Percentiles rank a stretch among this genome's conserved stretches.
Evolutionary conservation across 1,140 invertebrate genomes (phyloP).

Genomic region (Temnothorax nylanderi): DNA sequence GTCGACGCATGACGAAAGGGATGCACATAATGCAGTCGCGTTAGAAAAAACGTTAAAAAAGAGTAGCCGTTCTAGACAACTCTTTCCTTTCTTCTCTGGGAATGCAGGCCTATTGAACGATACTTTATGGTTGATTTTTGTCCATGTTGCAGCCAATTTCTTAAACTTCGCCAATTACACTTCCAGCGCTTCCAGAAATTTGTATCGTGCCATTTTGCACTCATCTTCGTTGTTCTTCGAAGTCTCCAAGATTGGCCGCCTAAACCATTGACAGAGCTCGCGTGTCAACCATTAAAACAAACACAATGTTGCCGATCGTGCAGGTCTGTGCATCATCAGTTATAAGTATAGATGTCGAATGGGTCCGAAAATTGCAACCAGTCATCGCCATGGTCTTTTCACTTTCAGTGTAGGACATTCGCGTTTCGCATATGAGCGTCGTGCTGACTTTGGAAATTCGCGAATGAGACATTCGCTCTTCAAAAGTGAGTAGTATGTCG

Average conservation of each 20-base stretch:
- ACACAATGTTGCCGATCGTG: constrained; percentile 44
- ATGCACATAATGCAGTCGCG: neutral
- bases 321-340: constrained; percentile 21
- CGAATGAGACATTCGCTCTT: no score
- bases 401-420: constrained; percentile 53
- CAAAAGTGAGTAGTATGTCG: neutral
- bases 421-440: constrained; percentile 27
- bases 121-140: constrained; percentile 7
- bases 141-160: constrained; percentile 4
- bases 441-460: neutral
- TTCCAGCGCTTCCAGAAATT: constrained; percentile 39
- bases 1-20: neutral
- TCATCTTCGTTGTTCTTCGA: constrained; percentile 30
- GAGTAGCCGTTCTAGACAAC: neutral
- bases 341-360: constrained; percentile 37
- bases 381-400: constrained; percentile 36
- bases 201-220: constrained; percentile 18
- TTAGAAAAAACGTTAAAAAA: neutral
- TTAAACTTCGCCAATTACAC: constrained; percentile 43
- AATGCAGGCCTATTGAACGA: neutral
- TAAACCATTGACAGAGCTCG: constrained; percentile 41
- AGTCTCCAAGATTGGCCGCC: constrained; percentile 33
- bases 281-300: constrained; percentile 55
- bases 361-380: constrained; percentile 61
- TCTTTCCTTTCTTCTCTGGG: neutral